These are phyloP conservation scores for Minunthozetes semirufus DNA, from an alignment of 2,888 invertebrate genomes.

Conservation along the genomic window DNA sequence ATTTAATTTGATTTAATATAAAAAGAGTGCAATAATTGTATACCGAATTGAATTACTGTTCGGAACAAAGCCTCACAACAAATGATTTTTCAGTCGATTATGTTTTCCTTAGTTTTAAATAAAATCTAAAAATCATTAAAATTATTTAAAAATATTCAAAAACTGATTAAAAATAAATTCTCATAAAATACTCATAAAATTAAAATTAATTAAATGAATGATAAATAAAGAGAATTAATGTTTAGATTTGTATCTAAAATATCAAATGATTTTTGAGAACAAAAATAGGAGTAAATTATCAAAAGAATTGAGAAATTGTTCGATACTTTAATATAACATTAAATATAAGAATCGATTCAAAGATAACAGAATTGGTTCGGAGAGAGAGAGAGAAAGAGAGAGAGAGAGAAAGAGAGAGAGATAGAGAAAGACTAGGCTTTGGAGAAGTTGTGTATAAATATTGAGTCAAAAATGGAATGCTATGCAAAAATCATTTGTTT, in stretches of 20 bases:
- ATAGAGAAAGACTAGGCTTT: conserved; percentile 11
- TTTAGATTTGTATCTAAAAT: no score
- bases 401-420: background rate
- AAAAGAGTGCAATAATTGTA: background rate
- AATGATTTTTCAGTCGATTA: background rate
- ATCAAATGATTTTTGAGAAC: no score
- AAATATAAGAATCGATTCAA: background rate
- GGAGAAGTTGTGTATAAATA: background rate
- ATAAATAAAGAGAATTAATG: no score
- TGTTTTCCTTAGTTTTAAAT: no score
- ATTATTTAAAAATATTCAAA: no score
- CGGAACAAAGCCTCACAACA: conserved; percentile 9
- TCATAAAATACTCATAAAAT: no score
- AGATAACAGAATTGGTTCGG: background rate
- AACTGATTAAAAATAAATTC: no score
- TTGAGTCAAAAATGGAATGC: conserved; percentile 19
- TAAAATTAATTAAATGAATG: no score
- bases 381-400: background rate
- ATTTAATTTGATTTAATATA: background rate
- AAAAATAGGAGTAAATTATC: no score
- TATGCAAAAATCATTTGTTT: background rate
- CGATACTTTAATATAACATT: background rate
- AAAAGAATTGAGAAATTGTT: background rate
- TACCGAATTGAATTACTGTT: background rate
- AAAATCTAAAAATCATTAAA: no score